Percentiles rank a stretch among this genome's conserved stretches.
Conservation (phyloP, 2,113 vertebrate genomes). For the Xerus inauris region DNA sequence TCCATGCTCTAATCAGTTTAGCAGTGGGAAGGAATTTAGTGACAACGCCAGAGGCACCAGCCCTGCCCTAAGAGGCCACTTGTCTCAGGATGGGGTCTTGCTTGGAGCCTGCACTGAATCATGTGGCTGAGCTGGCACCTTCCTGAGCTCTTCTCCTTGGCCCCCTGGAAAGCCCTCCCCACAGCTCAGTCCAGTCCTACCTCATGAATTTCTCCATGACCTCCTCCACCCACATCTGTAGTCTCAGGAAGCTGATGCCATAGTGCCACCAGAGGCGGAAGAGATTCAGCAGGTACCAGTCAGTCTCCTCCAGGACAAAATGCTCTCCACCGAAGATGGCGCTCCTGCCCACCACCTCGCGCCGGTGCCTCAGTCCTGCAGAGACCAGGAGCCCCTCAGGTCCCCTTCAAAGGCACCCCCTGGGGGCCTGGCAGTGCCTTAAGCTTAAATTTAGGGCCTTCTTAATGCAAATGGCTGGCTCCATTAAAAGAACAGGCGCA, state of each 20-base stretch:
- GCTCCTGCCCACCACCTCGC: slow-evolving; percentile 93
- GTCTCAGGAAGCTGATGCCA: slow-evolving; percentile 97
- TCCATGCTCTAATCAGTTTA: background rate
- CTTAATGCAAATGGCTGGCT: background rate
- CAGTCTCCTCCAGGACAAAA: slow-evolving; percentile 96
- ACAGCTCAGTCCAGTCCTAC: slow-evolving; percentile 79
- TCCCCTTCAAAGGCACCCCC: background rate
- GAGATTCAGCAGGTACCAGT: slow-evolving; percentile 98
- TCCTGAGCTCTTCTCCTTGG: background rate
- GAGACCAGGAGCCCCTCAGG: slow-evolving; percentile 34
- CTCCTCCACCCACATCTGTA: slow-evolving; percentile 99
- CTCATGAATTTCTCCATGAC: slow-evolving; percentile 99
- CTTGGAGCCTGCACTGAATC: background rate
- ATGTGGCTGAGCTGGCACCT: background rate
- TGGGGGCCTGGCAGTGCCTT: background rate
- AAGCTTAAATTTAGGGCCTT: background rate
- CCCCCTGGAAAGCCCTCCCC: background rate
- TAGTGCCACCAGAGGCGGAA: slow-evolving; percentile 99
- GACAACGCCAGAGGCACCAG: background rate
- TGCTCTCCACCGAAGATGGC: slow-evolving; percentile 95
- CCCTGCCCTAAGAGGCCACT: background rate
- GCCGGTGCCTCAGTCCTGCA: slow-evolving; percentile 94
- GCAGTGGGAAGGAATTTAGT: background rate
- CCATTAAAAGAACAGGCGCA: background rate
- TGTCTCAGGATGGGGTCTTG: background rate